A percentile compares a stretch with the other conserved stretches of the same genome.
phyloP scores from a whole-genome alignment of 2,113 vertebrate species.

The Cisticola juncidis region DNA sequence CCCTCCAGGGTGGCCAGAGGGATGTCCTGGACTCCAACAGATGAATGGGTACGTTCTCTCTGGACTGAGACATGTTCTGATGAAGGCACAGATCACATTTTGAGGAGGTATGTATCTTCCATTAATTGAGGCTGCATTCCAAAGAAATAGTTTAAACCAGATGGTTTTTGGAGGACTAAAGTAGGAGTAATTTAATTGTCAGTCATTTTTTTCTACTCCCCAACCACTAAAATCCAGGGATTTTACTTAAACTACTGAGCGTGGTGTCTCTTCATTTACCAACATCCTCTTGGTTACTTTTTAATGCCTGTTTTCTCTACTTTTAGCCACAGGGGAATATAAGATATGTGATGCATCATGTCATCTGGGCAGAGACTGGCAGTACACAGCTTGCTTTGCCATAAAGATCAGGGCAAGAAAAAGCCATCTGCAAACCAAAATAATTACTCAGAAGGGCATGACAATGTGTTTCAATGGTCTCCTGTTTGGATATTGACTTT shows the following conservation, averaged over 20 bases:
- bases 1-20: no score
- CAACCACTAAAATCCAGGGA: not conserved
- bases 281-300: not conserved
- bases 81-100: not conserved
- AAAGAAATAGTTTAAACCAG: not conserved
- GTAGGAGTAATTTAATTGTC: not conserved
- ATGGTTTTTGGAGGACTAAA: not conserved
- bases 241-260: not conserved
- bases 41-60: not conserved
- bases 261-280: not conserved
- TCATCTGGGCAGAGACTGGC: not conserved
- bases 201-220: not conserved
- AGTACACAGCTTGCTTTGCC: not conserved
- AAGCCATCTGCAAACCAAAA: slow-evolving; percentile 11
- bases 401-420: not conserved
- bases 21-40: no score
- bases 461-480: not conserved
- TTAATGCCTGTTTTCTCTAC: not conserved
- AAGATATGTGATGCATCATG: not conserved
- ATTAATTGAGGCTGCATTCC: not conserved
- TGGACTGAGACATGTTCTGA: not conserved
- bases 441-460: not conserved
- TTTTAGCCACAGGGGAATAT: not conserved
- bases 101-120: not conserved
- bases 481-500: slow-evolving; percentile 28